A percentile compares a stretch with the other conserved stretches of the same genome.
Conservation (phyloP, 2,113 vertebrate species). For the Cephalopholis sonnerati region DNA sequence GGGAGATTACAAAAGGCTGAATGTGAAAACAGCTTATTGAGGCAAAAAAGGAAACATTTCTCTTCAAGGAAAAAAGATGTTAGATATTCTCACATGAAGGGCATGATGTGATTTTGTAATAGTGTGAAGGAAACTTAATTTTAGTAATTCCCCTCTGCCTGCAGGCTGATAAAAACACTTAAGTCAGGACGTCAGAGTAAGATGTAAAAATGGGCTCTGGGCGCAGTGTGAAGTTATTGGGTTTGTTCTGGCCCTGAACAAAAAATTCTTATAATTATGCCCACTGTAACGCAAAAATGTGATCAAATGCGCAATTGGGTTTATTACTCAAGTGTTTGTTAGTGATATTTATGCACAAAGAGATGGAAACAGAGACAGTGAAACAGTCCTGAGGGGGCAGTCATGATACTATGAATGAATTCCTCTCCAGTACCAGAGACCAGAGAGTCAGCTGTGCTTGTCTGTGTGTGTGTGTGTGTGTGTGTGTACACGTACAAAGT, state of each 20-base stretch:
- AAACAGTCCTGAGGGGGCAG: slow-evolving; percentile 50
- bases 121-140: slow-evolving; percentile 24
- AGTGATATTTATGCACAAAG: neutral
- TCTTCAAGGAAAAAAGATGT: neutral
- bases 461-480: neutral
- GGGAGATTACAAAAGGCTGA: slow-evolving; percentile 7
- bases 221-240: neutral
- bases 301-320: slow-evolving; percentile 26
- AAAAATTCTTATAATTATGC: slow-evolving; percentile 17
- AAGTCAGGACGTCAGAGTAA: slow-evolving; percentile 35
- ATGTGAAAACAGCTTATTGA: slow-evolving; percentile 34
- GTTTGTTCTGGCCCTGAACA: neutral
- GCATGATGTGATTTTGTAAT: slow-evolving; percentile 28
- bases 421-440: slow-evolving; percentile 18
- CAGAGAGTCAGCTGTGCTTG: neutral
- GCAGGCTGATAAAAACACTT: slow-evolving; percentile 13
- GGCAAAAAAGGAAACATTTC: neutral
- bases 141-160: slow-evolving; percentile 16
- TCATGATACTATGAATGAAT: slow-evolving; percentile 27
- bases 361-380: slow-evolving; percentile 8
- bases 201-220: slow-evolving; percentile 1
- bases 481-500: neutral
- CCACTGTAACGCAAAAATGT: slow-evolving; percentile 24
- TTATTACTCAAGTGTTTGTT: slow-evolving; percentile 6
- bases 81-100: slow-evolving; percentile 43